These are phyloP conservation scores for Amblyjoppa fuscipennis DNA, from an alignment of 2,888 invertebrate species.

Conservation along the genomic window DNA sequence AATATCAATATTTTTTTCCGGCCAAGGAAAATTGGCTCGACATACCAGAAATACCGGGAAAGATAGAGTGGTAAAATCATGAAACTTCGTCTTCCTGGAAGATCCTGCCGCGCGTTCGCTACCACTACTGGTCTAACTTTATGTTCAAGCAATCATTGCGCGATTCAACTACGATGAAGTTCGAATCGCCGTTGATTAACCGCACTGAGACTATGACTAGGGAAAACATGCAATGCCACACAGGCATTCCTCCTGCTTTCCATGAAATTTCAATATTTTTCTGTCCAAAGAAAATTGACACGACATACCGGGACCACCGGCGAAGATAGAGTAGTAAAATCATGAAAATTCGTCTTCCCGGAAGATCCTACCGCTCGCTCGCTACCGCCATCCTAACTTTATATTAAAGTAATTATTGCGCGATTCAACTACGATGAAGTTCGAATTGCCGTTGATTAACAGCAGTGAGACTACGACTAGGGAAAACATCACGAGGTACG, in stretches of 20 bases:
- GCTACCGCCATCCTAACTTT: constrained; percentile 66
- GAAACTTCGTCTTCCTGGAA: no score
- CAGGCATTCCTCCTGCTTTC: background rate
- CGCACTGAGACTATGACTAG: background rate
- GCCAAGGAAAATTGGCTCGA: constrained; percentile 42
- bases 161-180: constrained; percentile 80
- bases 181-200: constrained; percentile 73
- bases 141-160: constrained; percentile 74
- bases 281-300: constrained; percentile 48
- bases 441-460: constrained; percentile 73
- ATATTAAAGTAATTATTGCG: constrained; percentile 78
- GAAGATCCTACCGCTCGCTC: constrained; percentile 55
- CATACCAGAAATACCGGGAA: no score
- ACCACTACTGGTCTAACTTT: no score
- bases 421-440: constrained; percentile 81
- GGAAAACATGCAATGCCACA: background rate
- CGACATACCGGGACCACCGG: background rate
- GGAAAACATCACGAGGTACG: background rate
- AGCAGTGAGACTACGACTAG: background rate
- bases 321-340: constrained; percentile 9
- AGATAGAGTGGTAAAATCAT: no score
- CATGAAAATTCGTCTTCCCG: constrained; percentile 21
- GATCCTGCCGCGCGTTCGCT: no score
- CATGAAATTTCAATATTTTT: constrained; percentile 22
- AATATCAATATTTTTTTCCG: constrained; percentile 22